Percentiles rank a stretch among this genome's conserved stretches.
Evolutionary conservation across 2,797 vertebrate species (phyloP).

Genomic region (Prionace glauca): DNA sequence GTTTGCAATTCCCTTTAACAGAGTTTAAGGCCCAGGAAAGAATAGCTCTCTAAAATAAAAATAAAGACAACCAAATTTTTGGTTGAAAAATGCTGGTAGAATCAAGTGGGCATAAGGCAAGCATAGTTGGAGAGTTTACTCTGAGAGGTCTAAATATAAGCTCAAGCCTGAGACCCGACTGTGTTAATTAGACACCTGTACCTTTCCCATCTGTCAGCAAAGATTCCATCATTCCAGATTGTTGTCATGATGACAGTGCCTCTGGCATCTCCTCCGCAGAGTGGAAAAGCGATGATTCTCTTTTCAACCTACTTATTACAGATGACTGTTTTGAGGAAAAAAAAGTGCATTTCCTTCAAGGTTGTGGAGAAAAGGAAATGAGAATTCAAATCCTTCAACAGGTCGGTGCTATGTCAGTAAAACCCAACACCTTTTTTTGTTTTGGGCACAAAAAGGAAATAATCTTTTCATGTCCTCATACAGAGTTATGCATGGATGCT

Average conservation of each 20-base stretch:
- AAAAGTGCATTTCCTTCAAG: constrained; percentile 10
- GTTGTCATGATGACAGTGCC: constrained; percentile 29
- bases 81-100: background rate
- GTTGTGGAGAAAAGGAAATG: constrained; percentile 27
- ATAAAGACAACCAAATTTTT: constrained; percentile 10
- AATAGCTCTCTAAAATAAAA: background rate
- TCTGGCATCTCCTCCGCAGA: constrained; percentile 32
- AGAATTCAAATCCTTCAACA: constrained; percentile 26
- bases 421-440: background rate
- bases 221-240: constrained; percentile 20
- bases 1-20: background rate
- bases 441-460: constrained; percentile 9
- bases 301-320: constrained; percentile 35
- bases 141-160: background rate
- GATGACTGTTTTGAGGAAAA: constrained; percentile 11
- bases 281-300: constrained; percentile 32
- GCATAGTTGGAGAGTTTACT: background rate
- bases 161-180: background rate
- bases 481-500: constrained; percentile 22
- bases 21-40: background rate
- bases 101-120: background rate
- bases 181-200: constrained; percentile 34
- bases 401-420: background rate
- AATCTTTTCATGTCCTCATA: constrained; percentile 6
- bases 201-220: constrained; percentile 29